Evolutionary conservation across 2,888 invertebrate genomes (phyloP).

Genomic region (Busseola fusca): DNA sequence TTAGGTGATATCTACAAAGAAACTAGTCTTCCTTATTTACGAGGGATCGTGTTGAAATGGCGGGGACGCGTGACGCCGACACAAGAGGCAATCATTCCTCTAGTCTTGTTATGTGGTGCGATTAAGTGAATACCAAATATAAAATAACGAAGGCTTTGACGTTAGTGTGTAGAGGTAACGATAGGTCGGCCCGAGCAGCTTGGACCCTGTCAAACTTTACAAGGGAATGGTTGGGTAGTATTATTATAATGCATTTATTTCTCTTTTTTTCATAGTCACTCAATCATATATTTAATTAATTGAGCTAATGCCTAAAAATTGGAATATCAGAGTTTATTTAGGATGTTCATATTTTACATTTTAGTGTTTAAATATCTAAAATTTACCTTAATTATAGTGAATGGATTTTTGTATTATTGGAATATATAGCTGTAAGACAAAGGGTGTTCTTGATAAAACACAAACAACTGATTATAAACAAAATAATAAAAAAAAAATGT

Average conservation of each 20-base stretch:
- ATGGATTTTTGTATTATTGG: constrained; percentile 89
- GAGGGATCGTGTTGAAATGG: constrained; percentile 72
- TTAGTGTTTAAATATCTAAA: constrained; percentile 89
- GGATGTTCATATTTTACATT: constrained; percentile 89
- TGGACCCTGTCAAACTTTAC: constrained; percentile 81
- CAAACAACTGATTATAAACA: constrained; percentile 87
- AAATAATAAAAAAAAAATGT: constrained; percentile 85
- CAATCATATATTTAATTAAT: constrained; percentile 88
- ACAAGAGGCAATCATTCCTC: constrained; percentile 88
- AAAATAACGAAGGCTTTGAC: constrained; percentile 85
- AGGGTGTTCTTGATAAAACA: constrained; percentile 87
- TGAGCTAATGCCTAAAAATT: constrained; percentile 89
- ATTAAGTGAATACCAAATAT: constrained; percentile 88
- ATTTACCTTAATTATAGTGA: constrained; percentile 89
- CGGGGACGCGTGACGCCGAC: constrained; percentile 72
- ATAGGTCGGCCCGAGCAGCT: constrained; percentile 85
- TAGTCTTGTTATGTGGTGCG: constrained; percentile 88
- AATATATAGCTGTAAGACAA: constrained; percentile 88
- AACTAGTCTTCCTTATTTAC: constrained; percentile 88
- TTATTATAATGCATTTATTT: constrained; percentile 89
- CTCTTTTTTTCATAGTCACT: constrained; percentile 87
- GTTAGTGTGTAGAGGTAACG: constrained; percentile 80
- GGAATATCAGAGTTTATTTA: constrained; percentile 90
- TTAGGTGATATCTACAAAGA: constrained; percentile 88
- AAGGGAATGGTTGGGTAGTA: constrained; percentile 86